Conservation (phyloP, 2,113 vertebrate genomes). For the Euleptes europaea region DNA sequence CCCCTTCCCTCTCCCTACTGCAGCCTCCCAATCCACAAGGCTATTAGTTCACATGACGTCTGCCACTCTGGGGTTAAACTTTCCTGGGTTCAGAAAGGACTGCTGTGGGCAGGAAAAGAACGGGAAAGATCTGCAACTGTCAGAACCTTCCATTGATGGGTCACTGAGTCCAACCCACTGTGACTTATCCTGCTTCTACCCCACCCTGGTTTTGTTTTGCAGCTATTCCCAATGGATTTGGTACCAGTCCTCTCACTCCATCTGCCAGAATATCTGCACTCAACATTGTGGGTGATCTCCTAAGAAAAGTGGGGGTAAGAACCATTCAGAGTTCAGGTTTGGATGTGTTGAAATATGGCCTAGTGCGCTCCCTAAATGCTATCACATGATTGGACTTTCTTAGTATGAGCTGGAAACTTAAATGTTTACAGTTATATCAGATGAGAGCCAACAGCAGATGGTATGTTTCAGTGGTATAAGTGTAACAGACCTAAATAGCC, state of each 20-base stretch:
- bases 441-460: background rate
- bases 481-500: background rate
- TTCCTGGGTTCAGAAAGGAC: no score
- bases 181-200: background rate
- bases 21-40: no score
- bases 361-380: fast-evolving
- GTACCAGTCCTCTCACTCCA: slow-evolving; percentile 90
- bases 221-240: slow-evolving; percentile 94
- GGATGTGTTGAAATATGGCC: fast-evolving
- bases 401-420: background rate
- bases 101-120: no score
- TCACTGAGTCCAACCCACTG: background rate
- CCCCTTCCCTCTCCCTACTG: no score
- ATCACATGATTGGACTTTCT: background rate
- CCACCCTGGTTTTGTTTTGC: slow-evolving; percentile 30
- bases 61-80: no score
- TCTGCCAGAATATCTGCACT: slow-evolving; percentile 97
- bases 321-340: background rate
- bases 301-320: slow-evolving; percentile 97
- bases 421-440: background rate
- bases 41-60: no score
- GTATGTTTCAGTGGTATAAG: background rate
- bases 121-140: no score
- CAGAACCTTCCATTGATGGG: no score
- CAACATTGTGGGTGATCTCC: slow-evolving; percentile 97